These are phyloP conservation scores for Drosophila setifemur DNA, from an alignment of 1,140 invertebrate species.

Conservation along the genomic window DNA sequence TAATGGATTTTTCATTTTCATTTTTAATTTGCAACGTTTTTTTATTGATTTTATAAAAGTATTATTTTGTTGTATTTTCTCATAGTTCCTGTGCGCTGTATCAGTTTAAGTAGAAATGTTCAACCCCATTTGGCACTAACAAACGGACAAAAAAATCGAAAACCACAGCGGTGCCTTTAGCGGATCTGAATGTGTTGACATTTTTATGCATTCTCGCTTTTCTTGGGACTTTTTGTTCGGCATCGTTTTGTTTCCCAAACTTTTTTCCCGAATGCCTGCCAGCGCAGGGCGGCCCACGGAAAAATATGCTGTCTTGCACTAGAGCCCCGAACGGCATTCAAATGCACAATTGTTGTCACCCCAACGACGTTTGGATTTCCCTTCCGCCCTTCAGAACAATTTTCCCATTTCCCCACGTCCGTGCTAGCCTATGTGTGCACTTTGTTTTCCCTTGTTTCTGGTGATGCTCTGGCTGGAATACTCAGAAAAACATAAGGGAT, in stretches of 20 bases:
- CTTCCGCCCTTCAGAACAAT: constrained; percentile 5
- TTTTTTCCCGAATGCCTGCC: constrained; percentile 28
- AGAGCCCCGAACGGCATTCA: constrained; percentile 60
- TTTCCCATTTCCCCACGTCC: background rate
- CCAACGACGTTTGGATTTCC: constrained; percentile 39
- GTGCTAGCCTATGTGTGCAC: background rate
- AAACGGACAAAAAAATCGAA: constrained; percentile 8
- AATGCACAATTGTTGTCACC: constrained; percentile 78
- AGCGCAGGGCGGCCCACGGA: constrained; percentile 17
- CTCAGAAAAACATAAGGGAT: background rate
- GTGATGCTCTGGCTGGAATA: background rate
- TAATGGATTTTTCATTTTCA: too few relatives aligned
- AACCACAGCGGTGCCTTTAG: constrained; percentile 30
- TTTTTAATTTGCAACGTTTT: too few relatives aligned
- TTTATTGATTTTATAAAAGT: too few relatives aligned
- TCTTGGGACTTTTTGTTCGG: background rate
- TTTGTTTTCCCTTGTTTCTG: constrained; percentile 21
- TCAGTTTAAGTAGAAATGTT: constrained; percentile 7
- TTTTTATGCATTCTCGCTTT: constrained; percentile 36
- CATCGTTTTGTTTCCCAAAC: constrained; percentile 35
- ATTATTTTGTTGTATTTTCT: too few relatives aligned
- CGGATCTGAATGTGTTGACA: constrained; percentile 51
- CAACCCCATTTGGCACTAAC: constrained; percentile 13
- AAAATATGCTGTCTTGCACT: constrained; percentile 42
- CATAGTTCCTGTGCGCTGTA: too few relatives aligned